Base-by-base conservation (phyloP, 2,888 invertebrate genomes). In the Drosophila borborema region DNA sequence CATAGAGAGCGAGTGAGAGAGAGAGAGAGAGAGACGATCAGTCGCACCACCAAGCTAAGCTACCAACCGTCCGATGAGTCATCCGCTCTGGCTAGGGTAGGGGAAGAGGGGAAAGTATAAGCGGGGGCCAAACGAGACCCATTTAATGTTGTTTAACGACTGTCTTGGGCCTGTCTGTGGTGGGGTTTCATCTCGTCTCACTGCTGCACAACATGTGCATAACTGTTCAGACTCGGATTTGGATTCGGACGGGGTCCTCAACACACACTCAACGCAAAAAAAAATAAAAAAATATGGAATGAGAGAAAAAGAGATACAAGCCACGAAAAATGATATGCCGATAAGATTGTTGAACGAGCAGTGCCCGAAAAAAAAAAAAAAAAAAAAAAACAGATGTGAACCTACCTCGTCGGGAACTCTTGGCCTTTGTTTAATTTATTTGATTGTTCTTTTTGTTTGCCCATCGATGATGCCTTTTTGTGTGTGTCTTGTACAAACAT, bases 61-160 rank as follows among this genome's bases (percentile, higher is more conserved):
- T 31, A 59, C 28, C 79, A 31, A 51, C 16, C 54, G 54, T 0
- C 10, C 38, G 75, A 77, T 77, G 77, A 77, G 34, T 77, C 77
- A 77, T 79, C 54, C 20, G 49, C 80, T 34, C 41, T 16, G 54
- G 54, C 23, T 23, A n/a, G 40, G 23, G 23, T 23, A 3, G 40
- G 38, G 61, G 56, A 23, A 5, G 28, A 23, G 18, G 20, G 59
- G 0, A 1, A 34, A 40, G 40, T 20, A 53, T 28, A 0, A 23
- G 28, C 51, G 49, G 55, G 55, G 18, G 41, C 40, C n/a, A 72
- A 79, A 86, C 76, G 75, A 85, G 84, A 86, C 89, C 84, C 84
- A 85, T 85, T 85, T 89, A 89, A 85, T 83, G 87, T 85, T 85
- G 89, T 85, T 85, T 89, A 85, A 89, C 84, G 86, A 85, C 71